phyloP scores from a whole-genome alignment of 2,797 vertebrate genomes.

The Tokudaia muenninki region DNA sequence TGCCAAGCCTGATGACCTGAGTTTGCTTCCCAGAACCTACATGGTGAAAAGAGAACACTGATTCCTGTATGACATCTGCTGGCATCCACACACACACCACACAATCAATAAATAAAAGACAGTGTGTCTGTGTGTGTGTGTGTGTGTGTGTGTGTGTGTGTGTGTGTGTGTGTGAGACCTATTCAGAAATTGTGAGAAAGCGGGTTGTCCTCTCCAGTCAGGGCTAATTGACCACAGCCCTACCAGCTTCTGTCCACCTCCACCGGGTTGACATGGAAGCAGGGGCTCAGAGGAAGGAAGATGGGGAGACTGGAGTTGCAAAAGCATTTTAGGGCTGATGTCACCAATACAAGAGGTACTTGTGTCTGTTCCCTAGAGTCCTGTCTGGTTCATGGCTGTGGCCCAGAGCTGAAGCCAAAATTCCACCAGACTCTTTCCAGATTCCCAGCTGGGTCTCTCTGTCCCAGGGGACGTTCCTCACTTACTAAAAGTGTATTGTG shows the following conservation, averaged over 20 bases:
- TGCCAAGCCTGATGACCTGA: not conserved
- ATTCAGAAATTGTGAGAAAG: conserved; percentile 45
- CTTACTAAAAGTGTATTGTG: conserved; percentile 63
- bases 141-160: not conserved
- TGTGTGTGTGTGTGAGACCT: not conserved
- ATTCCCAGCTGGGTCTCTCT: conserved; percentile 57
- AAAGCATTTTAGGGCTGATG: not conserved
- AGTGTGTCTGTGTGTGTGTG: not conserved
- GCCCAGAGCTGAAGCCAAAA: conserved; percentile 64
- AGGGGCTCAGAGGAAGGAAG: not conserved
- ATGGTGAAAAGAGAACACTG: not conserved
- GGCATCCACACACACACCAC: not conserved
- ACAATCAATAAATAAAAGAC: not conserved
- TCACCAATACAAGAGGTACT: conserved; percentile 4
- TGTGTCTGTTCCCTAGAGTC: conserved; percentile 50
- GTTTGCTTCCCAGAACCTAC: not conserved
- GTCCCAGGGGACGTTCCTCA: conserved; percentile 32
- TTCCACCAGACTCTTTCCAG: conserved; percentile 58
- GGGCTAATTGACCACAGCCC: not conserved
- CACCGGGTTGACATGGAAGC: not conserved
- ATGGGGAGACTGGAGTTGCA: not conserved
- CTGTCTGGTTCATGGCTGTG: conserved; percentile 24
- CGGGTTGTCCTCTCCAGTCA: not conserved
- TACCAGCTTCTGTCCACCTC: not conserved
- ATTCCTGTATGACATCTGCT: not conserved